Evolutionary conservation across 2,113 vertebrate genomes (phyloP).

Genomic region (Tragelaphus scriptus): DNA sequence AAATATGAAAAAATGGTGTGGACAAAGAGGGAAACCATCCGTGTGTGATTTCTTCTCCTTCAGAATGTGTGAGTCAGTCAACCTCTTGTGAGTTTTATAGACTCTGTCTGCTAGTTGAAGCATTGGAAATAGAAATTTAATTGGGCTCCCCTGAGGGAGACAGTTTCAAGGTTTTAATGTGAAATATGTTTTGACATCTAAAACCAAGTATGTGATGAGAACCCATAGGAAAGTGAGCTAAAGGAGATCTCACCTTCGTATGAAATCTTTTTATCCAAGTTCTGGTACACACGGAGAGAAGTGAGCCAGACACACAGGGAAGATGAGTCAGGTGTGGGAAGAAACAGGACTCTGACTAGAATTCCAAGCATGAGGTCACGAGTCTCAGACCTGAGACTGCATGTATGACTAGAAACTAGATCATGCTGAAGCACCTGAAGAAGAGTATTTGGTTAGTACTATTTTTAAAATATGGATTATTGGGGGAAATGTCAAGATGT

Average conservation of each 20-base stretch:
- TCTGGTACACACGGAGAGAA: not conserved
- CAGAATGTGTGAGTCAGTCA: not conserved
- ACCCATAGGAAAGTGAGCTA: not conserved
- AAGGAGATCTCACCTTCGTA: not conserved
- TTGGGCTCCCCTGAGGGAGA: not conserved
- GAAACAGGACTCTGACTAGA: not conserved
- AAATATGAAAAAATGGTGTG: not conserved
- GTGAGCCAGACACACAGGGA: not conserved
- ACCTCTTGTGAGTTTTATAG: not conserved
- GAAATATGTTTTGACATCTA: not conserved
- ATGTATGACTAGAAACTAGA: not conserved
- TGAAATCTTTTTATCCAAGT: not conserved
- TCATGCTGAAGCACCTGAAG: not conserved
- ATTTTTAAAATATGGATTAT: not conserved
- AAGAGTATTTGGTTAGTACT: not conserved
- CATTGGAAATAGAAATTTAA: not conserved
- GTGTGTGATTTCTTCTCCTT: not conserved
- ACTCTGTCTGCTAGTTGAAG: not conserved
- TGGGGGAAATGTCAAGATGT: not conserved
- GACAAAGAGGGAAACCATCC: not conserved
- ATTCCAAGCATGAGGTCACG: not conserved
- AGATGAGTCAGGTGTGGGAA: not conserved
- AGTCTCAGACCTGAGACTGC: not conserved
- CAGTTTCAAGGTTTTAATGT: not conserved
- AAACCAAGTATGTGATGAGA: not conserved